Conservation (phyloP, 64 coral and sea anemone species). For the Dendrophyllia cribrosa region DNA sequence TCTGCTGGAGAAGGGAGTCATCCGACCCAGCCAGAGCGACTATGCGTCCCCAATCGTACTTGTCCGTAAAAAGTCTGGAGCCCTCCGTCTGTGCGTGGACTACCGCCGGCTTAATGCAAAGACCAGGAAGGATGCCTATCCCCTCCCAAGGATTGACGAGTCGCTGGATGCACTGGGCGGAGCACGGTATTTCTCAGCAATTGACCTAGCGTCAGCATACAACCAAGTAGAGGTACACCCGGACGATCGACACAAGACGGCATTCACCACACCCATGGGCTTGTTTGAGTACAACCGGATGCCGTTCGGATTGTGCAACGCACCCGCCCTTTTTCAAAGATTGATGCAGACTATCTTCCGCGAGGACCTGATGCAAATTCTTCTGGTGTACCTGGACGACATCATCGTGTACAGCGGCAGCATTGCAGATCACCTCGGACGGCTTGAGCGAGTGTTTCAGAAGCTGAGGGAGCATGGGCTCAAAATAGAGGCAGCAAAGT, state of each 20-base stretch:
- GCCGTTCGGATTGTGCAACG: conserved; percentile 29
- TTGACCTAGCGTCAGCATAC: conserved; percentile 47
- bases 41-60: conserved; percentile 49
- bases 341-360: conserved; percentile 9
- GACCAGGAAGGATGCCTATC: conserved; percentile 3
- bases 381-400: conserved; percentile 49
- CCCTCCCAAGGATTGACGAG: conserved; percentile 39
- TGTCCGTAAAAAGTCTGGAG: conserved; percentile 27
- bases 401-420: conserved; percentile 19
- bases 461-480: conserved; percentile 49
- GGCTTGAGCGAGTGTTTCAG: not conserved
- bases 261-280: conserved; percentile 53
- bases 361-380: conserved; percentile 5
- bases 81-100: conserved; percentile 8
- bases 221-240: conserved; percentile 51
- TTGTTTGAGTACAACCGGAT: conserved; percentile 61
- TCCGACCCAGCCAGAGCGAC: conserved; percentile 17
- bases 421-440: conserved; percentile 16
- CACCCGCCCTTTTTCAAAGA: conserved; percentile 47
- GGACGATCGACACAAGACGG: conserved; percentile 18
- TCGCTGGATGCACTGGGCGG: conserved; percentile 6
- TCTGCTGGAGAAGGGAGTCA: not conserved
- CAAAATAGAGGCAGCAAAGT: conserved; percentile 42
- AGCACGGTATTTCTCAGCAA: conserved; percentile 4
- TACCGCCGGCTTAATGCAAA: conserved; percentile 27